Conservation (phyloP, 2,797 vertebrate genomes). For the Sebastiscus albofasciatus region DNA sequence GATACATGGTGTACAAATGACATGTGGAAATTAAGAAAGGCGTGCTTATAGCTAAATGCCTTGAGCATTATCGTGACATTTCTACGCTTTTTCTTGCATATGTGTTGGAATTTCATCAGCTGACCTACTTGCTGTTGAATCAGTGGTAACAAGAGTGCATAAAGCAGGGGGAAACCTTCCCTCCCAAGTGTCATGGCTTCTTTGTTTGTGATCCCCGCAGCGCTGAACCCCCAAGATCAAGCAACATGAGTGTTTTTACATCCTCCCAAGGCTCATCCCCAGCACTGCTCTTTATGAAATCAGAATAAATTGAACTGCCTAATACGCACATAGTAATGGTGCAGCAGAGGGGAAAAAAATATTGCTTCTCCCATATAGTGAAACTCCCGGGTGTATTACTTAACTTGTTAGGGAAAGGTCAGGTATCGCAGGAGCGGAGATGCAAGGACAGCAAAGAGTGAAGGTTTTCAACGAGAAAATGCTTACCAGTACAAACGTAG, state of each 20-base stretch:
- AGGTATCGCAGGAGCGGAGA: slow-evolving; percentile 16
- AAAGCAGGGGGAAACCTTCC: slow-evolving; percentile 29
- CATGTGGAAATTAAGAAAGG: no score
- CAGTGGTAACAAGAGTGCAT: background rate
- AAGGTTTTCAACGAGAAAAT: slow-evolving; percentile 33
- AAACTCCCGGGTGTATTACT: slow-evolving; percentile 57
- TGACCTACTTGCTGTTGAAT: background rate
- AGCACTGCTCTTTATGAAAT: slow-evolving; percentile 56
- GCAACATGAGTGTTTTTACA: slow-evolving; percentile 41
- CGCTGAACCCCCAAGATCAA: slow-evolving; percentile 31
- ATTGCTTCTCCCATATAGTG: slow-evolving; percentile 53
- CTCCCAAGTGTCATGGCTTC: slow-evolving; percentile 5
- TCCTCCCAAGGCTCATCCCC: slow-evolving; percentile 26
- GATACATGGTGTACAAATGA: no score
- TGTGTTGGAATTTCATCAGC: background rate
- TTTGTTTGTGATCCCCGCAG: slow-evolving; percentile 44
- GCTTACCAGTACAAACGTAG: slow-evolving; percentile 22
- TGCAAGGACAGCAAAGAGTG: slow-evolving; percentile 40
- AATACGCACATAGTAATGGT: slow-evolving; percentile 46
- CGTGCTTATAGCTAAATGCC: no score
- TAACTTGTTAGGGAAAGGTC: slow-evolving; percentile 69
- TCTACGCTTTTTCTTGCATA: no score
- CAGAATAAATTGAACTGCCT: slow-evolving; percentile 65
- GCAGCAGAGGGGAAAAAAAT: background rate
- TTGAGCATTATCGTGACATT: no score